phyloP scores from a whole-genome alignment of 2,797 vertebrate genomes.

The Monodelphis domestica region DNA sequence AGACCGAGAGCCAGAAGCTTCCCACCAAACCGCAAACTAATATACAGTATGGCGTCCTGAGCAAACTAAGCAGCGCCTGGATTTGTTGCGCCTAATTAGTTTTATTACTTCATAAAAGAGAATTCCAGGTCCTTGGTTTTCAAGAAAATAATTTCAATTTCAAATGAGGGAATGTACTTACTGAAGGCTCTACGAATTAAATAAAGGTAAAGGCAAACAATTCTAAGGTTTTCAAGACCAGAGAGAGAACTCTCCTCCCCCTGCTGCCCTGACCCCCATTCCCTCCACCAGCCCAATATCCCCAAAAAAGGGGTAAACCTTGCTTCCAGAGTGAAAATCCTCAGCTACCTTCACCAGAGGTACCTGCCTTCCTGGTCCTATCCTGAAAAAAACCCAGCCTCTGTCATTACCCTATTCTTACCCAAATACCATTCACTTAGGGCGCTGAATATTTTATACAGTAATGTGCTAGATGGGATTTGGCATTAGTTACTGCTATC shows the following conservation, averaged over 20 bases:
- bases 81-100: constrained; percentile 41
- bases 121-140: constrained; percentile 29
- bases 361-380: neutral
- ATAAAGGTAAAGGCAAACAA: neutral
- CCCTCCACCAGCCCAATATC: neutral
- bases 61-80: constrained; percentile 28
- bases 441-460: neutral
- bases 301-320: neutral
- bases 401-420: neutral
- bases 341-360: neutral
- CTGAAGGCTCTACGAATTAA: neutral
- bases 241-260: neutral
- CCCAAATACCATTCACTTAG: neutral
- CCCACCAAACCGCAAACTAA: neutral
- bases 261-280: too few relatives aligned
- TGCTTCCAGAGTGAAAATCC: neutral
- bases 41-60: neutral
- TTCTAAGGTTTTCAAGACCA: neutral
- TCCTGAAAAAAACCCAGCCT: neutral
- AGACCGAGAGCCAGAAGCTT: neutral
- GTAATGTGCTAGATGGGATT: neutral
- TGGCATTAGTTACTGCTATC: neutral
- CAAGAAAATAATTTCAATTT: constrained; percentile 47
- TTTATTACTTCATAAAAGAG: constrained; percentile 42
- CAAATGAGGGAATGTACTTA: neutral